Conservation (phyloP, 2,797 vertebrate species). For the Arrhamphus sclerolepis region DNA sequence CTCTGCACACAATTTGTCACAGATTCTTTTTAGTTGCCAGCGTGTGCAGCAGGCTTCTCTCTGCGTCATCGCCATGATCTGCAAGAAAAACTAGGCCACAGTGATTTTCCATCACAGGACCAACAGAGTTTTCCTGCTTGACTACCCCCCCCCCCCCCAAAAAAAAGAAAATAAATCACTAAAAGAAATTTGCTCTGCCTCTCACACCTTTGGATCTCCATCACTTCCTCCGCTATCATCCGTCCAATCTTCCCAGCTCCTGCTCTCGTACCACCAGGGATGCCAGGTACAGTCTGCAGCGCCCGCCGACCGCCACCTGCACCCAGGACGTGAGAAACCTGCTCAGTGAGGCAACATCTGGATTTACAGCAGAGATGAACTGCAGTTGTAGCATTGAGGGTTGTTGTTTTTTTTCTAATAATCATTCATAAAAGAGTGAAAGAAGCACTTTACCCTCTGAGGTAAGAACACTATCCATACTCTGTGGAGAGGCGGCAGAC, state of each 20-base stretch:
- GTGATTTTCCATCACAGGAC: not conserved
- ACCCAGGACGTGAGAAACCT: not conserved
- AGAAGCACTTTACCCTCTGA: conserved; percentile 80
- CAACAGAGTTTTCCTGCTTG: rapidly evolving
- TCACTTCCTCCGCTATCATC: conserved; percentile 98
- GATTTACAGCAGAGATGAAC: not conserved
- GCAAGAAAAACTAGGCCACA: not conserved
- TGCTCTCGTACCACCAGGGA: conserved; percentile 94
- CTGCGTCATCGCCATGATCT: not conserved
- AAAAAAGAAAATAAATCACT: too few relatives aligned
- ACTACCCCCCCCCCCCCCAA: too few relatives aligned
- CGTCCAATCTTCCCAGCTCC: conserved; percentile 99
- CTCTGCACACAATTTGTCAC: not conserved
- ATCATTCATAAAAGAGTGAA: too few relatives aligned
- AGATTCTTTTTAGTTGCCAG: not conserved
- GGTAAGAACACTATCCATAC: conserved; percentile 93
- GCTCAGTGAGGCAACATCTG: not conserved
- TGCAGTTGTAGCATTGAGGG: too few relatives aligned
- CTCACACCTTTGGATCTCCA: conserved; percentile 98
- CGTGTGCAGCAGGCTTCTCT: not conserved
- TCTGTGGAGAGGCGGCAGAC: conserved; percentile 90
- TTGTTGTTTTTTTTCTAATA: not conserved
- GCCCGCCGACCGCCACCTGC: conserved; percentile 89
- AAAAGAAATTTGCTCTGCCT: too few relatives aligned
- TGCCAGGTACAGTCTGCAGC: conserved; percentile 93